These are phyloP conservation scores for Pterostichus niger DNA, from an alignment of 2,888 invertebrate species.

Conservation along the genomic window DNA sequence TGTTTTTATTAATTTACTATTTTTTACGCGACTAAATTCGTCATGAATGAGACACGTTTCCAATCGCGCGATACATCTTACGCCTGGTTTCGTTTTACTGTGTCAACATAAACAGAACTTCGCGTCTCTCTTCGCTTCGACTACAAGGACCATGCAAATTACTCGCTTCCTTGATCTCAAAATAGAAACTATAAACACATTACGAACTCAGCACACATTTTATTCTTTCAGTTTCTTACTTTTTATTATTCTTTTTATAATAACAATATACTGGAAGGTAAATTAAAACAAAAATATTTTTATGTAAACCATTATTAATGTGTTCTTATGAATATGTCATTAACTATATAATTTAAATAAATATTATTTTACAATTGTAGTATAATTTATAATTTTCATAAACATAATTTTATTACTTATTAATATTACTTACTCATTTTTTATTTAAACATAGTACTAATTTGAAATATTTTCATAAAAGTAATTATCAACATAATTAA, in stretches of 20 bases:
- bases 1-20: slow-evolving; percentile 68
- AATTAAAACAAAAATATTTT: neutral
- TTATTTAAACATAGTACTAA: too few species aligned
- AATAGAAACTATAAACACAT: slow-evolving; percentile 58
- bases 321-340: too few species aligned
- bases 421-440: too few species aligned
- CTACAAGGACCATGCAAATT: slow-evolving; percentile 56
- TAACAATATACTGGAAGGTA: too few species aligned
- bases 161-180: slow-evolving; percentile 56
- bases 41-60: slow-evolving; percentile 51
- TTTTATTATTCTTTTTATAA: too few species aligned
- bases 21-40: slow-evolving; percentile 66
- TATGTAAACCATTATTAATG: too few species aligned
- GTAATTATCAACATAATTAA: too few species aligned
- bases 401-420: too few species aligned
- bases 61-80: slow-evolving; percentile 36
- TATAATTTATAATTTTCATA: too few species aligned
- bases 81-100: slow-evolving; percentile 11
- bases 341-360: too few species aligned
- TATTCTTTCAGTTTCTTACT: neutral
- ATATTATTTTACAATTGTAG: too few species aligned
- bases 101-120: slow-evolving; percentile 26
- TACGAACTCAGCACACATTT: slow-evolving; percentile 8
- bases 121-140: slow-evolving; percentile 7
- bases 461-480: too few species aligned